Conservation (phyloP, 2,888 invertebrate species). For the Crossocerus cetratus region DNA sequence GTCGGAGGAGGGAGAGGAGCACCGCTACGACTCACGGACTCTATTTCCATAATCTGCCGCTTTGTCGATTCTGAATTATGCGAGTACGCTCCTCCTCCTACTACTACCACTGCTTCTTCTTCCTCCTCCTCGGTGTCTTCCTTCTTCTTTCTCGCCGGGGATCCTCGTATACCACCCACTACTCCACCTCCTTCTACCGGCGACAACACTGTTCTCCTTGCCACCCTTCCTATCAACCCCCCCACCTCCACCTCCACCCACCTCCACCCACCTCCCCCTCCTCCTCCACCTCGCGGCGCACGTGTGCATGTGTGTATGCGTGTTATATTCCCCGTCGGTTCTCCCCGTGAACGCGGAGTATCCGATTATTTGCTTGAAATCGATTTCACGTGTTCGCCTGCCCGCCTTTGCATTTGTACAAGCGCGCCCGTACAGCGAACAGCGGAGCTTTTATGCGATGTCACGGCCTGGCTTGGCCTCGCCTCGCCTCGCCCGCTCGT, state of each 20-base stretch:
- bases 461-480: conserved; percentile 38
- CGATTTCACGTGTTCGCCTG: conserved; percentile 74
- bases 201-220: conserved; percentile 35
- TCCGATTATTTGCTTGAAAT: conserved; percentile 76
- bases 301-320: conserved; percentile 20
- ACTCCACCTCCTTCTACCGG: conserved; percentile 40
- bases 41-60: conserved; percentile 77
- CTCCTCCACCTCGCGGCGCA: conserved; percentile 1
- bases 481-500: conserved; percentile 34
- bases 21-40: conserved; percentile 72
- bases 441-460: conserved; percentile 56
- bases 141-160: conserved; percentile 31
- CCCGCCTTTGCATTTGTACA: conserved; percentile 65
- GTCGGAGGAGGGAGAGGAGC: conserved; percentile 47
- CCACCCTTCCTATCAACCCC: conserved; percentile 28
- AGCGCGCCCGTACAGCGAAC: conserved; percentile 64
- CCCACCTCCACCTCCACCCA: background rate
- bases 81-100: conserved; percentile 68
- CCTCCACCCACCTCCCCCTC: conserved; percentile 9
- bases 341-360: conserved; percentile 65
- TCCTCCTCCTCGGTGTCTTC: conserved; percentile 17
- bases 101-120: conserved; percentile 41
- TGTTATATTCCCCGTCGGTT: conserved; percentile 33
- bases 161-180: conserved; percentile 39
- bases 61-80: conserved; percentile 77